Evolutionary conservation across 2,888 invertebrate species (phyloP), one percentile per base, ranked within the genome.

Genomic region (Asteroscopus sphinx): DNA sequence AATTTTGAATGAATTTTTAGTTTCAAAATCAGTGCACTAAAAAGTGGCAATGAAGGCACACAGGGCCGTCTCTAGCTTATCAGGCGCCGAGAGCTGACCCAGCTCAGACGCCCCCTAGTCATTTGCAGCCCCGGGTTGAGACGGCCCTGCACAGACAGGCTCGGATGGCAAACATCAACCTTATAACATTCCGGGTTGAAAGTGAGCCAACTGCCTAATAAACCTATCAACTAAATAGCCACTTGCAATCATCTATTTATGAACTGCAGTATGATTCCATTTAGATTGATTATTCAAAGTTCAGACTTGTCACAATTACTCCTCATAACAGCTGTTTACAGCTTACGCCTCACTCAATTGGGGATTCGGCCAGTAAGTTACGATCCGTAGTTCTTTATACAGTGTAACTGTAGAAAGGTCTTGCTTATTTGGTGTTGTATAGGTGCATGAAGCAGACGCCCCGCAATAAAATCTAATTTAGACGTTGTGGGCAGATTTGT

Each of bases 401-500:
- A 15, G 0, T 12, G 17, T 41, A n/a, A 17, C 17, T 3, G 30
- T 16, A 7, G 21, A 25, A 9, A 52, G 84, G 68, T 85, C 87
- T 60, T 53, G 52, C 59, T 84, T 80, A 63, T 65, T 63, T 89
- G 89, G 91, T 77, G 73, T 64, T 59, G 52, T 75, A 72, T 77
- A 78, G 79, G 81, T 83, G 82, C 77, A 80, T 84, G 83, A 83
- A 83, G 84, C 90, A 90, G 92, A 91, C 93, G 92, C 85, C 86
- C 85, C 80, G 92, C 88, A 93, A 93, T 93, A 93, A 94, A 93
- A 93, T 94, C 93, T 93, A 94, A 94, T 94, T 93, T 94, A 93
- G 92, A 92, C 92, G 88, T 93, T 81, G 86, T 83, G 81, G 80
- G 86, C 90, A 90, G 93, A 93, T 93, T 93, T 92, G 91, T 92